Evolutionary conservation across 2,797 vertebrate genomes (phyloP).

Genomic region (Eupleurogrammus muticus): DNA sequence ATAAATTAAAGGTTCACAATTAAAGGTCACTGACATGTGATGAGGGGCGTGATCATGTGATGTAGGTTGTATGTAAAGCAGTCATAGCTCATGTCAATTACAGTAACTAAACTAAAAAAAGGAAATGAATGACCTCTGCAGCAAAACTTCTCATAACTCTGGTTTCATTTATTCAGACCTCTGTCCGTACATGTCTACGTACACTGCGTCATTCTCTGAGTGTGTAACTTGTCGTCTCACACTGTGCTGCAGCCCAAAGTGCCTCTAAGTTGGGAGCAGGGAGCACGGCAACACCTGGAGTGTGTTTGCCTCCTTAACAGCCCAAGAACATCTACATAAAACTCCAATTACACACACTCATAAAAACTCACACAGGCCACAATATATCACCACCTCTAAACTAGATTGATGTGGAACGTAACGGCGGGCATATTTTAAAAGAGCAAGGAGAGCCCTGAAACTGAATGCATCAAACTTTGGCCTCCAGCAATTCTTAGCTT

Average conservation of each 20-base stretch:
- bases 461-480: conserved; percentile 64
- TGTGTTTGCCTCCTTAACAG: conserved; percentile 69
- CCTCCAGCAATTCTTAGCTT: conserved; percentile 64
- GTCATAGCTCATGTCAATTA: conserved; percentile 27
- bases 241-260: conserved; percentile 33
- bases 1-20: conserved; percentile 26
- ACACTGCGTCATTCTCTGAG: neutral
- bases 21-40: conserved; percentile 8
- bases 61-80: conserved; percentile 26
- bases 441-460: conserved; percentile 56
- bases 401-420: conserved; percentile 66
- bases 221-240: conserved; percentile 12
- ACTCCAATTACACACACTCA: conserved; percentile 75
- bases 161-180: conserved; percentile 4
- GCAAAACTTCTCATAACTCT: conserved; percentile 33
- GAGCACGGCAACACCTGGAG: conserved; percentile 66
- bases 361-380: conserved; percentile 61
- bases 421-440: conserved; percentile 71
- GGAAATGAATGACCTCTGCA: conserved; percentile 56
- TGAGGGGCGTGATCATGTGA: conserved; percentile 6
- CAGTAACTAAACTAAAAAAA: conserved; percentile 51
- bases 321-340: conserved; percentile 76
- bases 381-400: conserved; percentile 68
- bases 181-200: neutral
- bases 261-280: conserved; percentile 45